A percentile compares a stretch with the other conserved stretches of the same genome.
These are phyloP conservation scores for Monopterus albus DNA, from an alignment of 2,113 vertebrate genomes.

Conservation along the genomic window DNA sequence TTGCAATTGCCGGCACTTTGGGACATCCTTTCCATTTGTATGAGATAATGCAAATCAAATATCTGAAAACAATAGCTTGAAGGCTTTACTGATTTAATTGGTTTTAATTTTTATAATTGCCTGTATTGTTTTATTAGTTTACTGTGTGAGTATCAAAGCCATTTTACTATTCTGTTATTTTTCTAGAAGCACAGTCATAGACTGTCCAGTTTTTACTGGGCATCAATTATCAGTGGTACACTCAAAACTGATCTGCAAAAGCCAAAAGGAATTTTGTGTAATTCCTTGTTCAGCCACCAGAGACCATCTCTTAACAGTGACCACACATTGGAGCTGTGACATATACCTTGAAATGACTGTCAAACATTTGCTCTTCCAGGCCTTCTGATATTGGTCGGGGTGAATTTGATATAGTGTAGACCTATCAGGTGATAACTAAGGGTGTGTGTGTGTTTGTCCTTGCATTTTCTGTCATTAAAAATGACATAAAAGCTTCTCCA, in stretches of 20 bases:
- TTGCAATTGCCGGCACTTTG: background rate
- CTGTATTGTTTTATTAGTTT: background rate
- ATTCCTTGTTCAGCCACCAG: slow-evolving; percentile 16
- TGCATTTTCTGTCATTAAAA: slow-evolving; percentile 59
- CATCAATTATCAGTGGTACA: background rate
- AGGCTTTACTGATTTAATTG: background rate
- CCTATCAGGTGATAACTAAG: slow-evolving; percentile 6
- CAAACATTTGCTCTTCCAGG: background rate
- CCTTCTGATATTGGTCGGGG: slow-evolving; percentile 1
- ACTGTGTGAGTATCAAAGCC: background rate
- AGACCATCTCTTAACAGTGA: slow-evolving; percentile 1
- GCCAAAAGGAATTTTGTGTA: background rate
- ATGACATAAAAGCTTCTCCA: slow-evolving; percentile 63
- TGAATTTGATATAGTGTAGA: slow-evolving; percentile 22
- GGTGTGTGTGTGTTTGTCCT: slow-evolving; percentile 33
- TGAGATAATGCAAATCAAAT: background rate
- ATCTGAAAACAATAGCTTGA: slow-evolving; percentile 12
- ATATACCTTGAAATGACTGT: slow-evolving; percentile 9
- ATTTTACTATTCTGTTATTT: background rate
- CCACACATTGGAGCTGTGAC: background rate
- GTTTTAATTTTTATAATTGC: background rate
- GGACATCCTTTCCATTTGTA: slow-evolving; percentile 4
- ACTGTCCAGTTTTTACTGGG: background rate
- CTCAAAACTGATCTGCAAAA: slow-evolving; percentile 8
- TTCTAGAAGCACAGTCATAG: background rate